A percentile compares a stretch with the other conserved stretches of the same genome.
Evolutionary conservation across 2,888 invertebrate genomes (phyloP).

Genomic region (Synergus itoensis): DNA sequence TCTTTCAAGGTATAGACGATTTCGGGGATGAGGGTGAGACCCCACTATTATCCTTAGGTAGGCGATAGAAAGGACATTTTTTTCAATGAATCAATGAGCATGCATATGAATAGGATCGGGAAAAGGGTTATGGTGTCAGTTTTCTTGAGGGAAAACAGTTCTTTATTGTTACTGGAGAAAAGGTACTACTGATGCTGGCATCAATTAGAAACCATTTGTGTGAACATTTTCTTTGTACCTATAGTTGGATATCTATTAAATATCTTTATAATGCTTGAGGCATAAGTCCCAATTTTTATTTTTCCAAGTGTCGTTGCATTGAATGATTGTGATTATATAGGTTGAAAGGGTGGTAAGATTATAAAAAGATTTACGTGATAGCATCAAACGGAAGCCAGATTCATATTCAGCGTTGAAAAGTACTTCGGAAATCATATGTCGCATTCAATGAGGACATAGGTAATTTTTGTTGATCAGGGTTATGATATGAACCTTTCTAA

Average conservation of each 20-base stretch:
- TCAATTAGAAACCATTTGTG: conserved; percentile 30
- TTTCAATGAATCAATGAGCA: conserved; percentile 12
- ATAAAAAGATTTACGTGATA: no score
- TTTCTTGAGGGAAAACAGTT: conserved; percentile 29
- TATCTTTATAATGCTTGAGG: background rate
- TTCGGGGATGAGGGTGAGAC: conserved; percentile 9
- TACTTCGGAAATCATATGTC: no score
- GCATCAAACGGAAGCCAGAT: no score
- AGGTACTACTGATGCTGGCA: conserved; percentile 6
- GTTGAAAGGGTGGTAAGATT: background rate
- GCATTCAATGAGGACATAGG: no score
- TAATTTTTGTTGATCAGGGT: no score
- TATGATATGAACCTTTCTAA: no score
- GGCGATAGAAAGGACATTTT: background rate
- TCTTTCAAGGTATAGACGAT: background rate
- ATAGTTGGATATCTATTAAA: background rate
- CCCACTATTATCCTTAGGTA: background rate
- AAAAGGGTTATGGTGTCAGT: conserved; percentile 35
- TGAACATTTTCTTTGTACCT: conserved; percentile 5
- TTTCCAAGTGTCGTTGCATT: background rate
- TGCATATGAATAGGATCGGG: conserved; percentile 16
- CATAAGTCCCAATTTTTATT: background rate
- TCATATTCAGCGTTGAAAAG: no score
- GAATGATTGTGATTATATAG: background rate
- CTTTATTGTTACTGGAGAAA: background rate